These are phyloP conservation scores for Ctenicera cuprea DNA, from an alignment of 2,888 invertebrate genomes.

Conservation along the genomic window DNA sequence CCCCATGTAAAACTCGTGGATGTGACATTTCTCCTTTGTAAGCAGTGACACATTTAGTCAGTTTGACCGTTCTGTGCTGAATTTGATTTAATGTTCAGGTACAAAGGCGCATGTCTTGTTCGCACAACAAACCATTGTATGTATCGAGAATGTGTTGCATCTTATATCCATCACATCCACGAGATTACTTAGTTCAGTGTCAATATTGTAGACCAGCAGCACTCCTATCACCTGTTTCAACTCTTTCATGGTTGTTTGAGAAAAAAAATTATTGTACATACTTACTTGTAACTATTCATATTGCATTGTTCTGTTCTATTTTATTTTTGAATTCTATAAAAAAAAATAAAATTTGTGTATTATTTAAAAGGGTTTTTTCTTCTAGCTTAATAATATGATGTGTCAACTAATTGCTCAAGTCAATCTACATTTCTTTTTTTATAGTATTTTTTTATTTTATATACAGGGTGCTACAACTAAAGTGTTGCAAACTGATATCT, in stretches of 20 bases:
- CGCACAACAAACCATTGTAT: constrained; percentile 43
- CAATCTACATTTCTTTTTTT: too few relatives aligned
- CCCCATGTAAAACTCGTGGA: constrained; percentile 60
- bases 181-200: constrained; percentile 43
- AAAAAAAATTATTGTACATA: constrained; percentile 73
- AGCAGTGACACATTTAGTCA: background rate
- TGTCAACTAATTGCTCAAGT: too few relatives aligned
- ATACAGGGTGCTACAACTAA: too few relatives aligned
- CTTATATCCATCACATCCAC: constrained; percentile 26
- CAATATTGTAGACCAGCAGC: constrained; percentile 66
- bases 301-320: constrained; percentile 74
- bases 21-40: too few relatives aligned
- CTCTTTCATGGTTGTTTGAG: constrained; percentile 71
- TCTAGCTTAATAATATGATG: too few relatives aligned
- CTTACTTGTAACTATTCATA: constrained; percentile 75
- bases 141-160: background rate
- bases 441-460: too few relatives aligned
- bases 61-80: too few relatives aligned
- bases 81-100: background rate
- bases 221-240: constrained; percentile 70
- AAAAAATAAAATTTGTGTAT: constrained; percentile 75
- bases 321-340: constrained; percentile 74
- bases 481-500: too few relatives aligned
- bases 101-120: constrained; percentile 25
- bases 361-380: constrained; percentile 62